These are phyloP conservation scores for Pristionchus fissidentatus DNA, from an alignment of 2,888 invertebrate species.

Conservation along the genomic window DNA sequence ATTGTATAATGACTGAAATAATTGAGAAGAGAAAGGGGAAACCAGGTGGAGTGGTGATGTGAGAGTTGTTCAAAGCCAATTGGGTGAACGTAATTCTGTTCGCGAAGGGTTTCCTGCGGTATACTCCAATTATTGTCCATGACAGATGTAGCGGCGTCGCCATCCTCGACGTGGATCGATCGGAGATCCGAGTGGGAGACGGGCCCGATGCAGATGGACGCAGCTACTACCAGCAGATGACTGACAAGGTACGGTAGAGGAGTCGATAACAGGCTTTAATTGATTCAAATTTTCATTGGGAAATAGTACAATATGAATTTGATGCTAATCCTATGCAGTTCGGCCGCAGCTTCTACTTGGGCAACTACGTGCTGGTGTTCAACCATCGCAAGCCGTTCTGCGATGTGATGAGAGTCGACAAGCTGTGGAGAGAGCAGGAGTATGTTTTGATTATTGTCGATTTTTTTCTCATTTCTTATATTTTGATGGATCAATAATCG, in stretches of 20 bases:
- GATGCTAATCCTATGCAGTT: background rate
- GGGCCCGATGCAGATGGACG: conserved; percentile 55
- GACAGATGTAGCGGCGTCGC: conserved; percentile 39
- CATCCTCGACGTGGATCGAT: conserved; percentile 53
- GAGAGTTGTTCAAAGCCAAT: conserved; percentile 30
- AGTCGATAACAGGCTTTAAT: background rate
- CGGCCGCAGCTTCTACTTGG: conserved; percentile 76
- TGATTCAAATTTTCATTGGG: background rate
- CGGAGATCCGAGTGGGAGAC: conserved; percentile 40
- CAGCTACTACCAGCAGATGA: conserved; percentile 58
- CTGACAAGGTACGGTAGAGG: conserved; percentile 32
- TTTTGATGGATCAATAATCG: no score
- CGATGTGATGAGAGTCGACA: conserved; percentile 91
- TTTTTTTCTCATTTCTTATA: background rate
- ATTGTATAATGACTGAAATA: background rate
- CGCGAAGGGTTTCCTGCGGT: background rate
- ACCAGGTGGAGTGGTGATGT: background rate
- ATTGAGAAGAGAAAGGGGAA: background rate
- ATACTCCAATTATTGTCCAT: background rate
- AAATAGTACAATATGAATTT: background rate
- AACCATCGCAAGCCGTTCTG: conserved; percentile 88
- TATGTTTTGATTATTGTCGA: conserved; percentile 78
- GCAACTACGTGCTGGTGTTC: conserved; percentile 95
- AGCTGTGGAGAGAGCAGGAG: conserved; percentile 93
- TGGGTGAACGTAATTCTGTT: background rate